A percentile compares a stretch with the other conserved stretches of the same genome.
These are phyloP conservation scores for Potamilus streckersoni DNA, from an alignment of 1,140 invertebrate genomes.

Conservation along the genomic window DNA sequence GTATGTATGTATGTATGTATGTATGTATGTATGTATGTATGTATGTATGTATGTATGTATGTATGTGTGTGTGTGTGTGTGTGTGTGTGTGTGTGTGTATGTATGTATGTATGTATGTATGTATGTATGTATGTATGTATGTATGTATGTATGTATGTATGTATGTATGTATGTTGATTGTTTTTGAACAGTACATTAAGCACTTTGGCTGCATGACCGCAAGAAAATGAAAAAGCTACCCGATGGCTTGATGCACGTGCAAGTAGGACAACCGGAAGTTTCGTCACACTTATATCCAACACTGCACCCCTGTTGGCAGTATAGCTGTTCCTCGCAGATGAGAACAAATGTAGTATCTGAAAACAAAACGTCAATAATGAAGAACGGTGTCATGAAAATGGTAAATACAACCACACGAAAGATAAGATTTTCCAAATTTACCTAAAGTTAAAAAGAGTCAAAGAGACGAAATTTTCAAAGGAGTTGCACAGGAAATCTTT, in stretches of 20 bases:
- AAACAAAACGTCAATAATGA: not conserved
- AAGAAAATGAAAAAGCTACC: not conserved
- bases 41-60: no score
- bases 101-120: not conserved
- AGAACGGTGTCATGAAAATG: no score
- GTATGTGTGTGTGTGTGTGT: no score
- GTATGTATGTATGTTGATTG: not conserved
- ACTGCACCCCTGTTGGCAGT: constrained; percentile 15
- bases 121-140: not conserved
- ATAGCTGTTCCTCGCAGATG: constrained; percentile 13
- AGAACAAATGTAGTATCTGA: constrained; percentile 12
- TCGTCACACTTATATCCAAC: constrained; percentile 19
- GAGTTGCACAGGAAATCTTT: no score
- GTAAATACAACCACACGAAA: no score
- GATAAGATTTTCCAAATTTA: no score
- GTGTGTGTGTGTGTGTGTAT: not conserved
- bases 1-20: no score
- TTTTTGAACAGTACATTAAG: not conserved
- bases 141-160: not conserved
- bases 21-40: no score
- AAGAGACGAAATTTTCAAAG: no score
- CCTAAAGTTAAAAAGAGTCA: no score
- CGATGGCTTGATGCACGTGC: constrained; percentile 10
- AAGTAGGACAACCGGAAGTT: constrained; percentile 10
- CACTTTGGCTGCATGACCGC: not conserved